These are phyloP conservation scores for Trachemys scripta DNA, from an alignment of 2,113 vertebrate genomes.

Conservation along the genomic window DNA sequence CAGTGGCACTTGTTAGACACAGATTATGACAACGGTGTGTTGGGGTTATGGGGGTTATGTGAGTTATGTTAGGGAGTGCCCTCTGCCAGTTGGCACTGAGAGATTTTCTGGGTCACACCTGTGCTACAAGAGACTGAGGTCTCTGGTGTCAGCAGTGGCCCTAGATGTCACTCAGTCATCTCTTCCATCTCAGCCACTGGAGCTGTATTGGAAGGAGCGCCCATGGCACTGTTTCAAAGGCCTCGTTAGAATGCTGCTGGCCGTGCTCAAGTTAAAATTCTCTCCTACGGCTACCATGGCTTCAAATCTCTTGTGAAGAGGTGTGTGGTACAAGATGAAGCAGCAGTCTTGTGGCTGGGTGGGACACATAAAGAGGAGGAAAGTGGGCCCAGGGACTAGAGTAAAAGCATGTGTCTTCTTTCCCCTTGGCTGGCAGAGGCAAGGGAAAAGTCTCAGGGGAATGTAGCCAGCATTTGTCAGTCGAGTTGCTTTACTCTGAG, in stretches of 20 bases:
- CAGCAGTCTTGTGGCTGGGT: background rate
- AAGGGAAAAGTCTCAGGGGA: background rate
- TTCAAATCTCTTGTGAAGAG: background rate
- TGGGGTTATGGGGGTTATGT: background rate
- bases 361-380: fast-evolving
- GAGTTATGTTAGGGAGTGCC: background rate
- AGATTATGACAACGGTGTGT: background rate
- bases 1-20: background rate
- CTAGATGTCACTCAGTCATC: background rate
- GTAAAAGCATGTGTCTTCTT: background rate
- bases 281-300: background rate
- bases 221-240: background rate
- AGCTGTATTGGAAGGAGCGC: background rate
- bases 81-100: no score
- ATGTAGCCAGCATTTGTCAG: background rate
- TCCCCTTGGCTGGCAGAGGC: background rate
- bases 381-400: background rate
- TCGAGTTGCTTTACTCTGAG: background rate
- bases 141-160: background rate
- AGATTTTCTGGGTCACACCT: background rate
- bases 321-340: background rate
- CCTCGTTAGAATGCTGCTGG: background rate
- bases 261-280: background rate
- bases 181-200: background rate
- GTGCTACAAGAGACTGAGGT: background rate